Conservation (phyloP, 2,888 invertebrate species). For the Aricia artaxerxes region DNA sequence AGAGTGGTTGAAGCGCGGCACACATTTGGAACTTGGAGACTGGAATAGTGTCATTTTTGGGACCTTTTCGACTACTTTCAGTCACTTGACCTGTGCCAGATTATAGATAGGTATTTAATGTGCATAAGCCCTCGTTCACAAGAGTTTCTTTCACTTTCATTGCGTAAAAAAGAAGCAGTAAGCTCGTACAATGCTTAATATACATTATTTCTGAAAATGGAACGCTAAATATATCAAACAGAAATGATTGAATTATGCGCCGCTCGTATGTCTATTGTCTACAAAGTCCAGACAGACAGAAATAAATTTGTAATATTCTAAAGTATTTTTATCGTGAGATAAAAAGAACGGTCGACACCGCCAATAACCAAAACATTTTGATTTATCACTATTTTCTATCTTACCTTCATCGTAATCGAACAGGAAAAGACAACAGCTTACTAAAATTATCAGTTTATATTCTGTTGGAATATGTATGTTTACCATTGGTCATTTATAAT, state of each 20-base stretch:
- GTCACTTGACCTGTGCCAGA: no score
- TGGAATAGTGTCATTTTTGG: no score
- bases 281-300: background rate
- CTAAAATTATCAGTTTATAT: background rate
- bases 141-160: no score
- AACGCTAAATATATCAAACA: background rate
- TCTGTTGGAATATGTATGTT: background rate
- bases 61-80: no score
- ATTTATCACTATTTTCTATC: background rate
- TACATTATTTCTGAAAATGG: no score
- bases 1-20: no score
- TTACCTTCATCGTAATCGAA: background rate
- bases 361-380: background rate
- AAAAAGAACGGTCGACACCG: background rate
- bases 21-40: no score
- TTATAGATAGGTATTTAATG: no score
- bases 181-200: no score
- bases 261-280: background rate
- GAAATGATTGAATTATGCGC: background rate
- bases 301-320: background rate
- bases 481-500: constrained; percentile 1
- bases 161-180: no score
- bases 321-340: background rate
- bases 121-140: no score
- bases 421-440: background rate